Evolutionary conservation across 2,888 invertebrate species (phyloP).

Genomic region (Agriopis marginaria): DNA sequence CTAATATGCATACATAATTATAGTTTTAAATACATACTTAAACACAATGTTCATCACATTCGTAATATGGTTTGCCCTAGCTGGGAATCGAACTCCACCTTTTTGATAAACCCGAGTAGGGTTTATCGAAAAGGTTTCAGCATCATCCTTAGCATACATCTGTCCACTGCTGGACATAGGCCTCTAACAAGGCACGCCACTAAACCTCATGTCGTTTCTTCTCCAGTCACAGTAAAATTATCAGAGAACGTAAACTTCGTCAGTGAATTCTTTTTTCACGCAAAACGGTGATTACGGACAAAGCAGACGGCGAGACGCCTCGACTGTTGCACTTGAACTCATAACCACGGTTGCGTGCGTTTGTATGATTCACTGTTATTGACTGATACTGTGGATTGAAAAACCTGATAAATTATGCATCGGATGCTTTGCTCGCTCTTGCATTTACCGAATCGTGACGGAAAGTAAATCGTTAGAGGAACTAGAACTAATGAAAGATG

Average conservation of each 20-base stretch:
- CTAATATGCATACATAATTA: too few species aligned
- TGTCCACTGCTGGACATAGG: too few species aligned
- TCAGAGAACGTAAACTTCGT: background rate
- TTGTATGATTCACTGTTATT: constrained; percentile 12
- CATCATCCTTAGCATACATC: too few species aligned
- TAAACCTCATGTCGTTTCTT: too few species aligned
- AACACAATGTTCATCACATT: too few species aligned
- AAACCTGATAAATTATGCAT: constrained; percentile 13
- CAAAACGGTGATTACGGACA: constrained; percentile 1
- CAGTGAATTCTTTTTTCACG: background rate
- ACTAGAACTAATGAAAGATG: background rate
- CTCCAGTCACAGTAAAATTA: too few species aligned
- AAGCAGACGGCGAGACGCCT: constrained; percentile 24
- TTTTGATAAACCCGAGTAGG: too few species aligned
- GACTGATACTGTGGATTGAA: background rate
- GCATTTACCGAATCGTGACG: background rate
- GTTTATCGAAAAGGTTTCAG: too few species aligned
- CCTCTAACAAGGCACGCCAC: too few species aligned
- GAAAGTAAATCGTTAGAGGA: background rate
- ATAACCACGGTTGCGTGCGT: constrained; percentile 22
- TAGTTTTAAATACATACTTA: too few species aligned
- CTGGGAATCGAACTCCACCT: too few species aligned
- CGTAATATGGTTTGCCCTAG: too few species aligned
- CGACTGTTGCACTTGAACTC: constrained; percentile 3
- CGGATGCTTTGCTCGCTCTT: constrained; percentile 6